Conservation (phyloP, 2,888 invertebrate species). For the Pterobdella sp. region DNA sequence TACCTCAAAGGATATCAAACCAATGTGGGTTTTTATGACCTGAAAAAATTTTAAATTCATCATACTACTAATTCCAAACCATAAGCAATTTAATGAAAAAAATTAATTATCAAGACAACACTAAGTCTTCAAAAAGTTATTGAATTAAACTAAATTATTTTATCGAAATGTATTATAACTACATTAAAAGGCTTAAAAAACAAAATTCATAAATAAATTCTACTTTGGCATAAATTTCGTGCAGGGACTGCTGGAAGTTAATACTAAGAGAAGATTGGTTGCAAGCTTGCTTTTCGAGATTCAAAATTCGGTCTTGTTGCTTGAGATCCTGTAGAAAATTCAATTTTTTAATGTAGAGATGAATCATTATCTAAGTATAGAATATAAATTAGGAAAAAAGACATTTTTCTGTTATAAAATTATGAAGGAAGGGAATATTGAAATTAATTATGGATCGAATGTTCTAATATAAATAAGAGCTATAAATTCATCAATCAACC, state of each 20-base stretch:
- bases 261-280: constrained; percentile 24
- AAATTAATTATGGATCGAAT: too few species aligned
- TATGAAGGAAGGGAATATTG: too few species aligned
- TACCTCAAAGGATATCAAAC: constrained; percentile 34
- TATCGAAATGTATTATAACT: too few species aligned
- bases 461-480: not conserved
- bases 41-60: constrained; percentile 12
- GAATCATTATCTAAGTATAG: not conserved
- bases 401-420: not conserved
- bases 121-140: not conserved
- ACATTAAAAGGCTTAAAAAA: not conserved
- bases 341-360: constrained; percentile 9
- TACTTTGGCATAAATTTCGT: constrained; percentile 31
- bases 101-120: not conserved
- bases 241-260: constrained; percentile 18
- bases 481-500: too few species aligned
- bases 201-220: not conserved
- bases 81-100: not conserved
- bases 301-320: constrained; percentile 35
- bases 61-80: not conserved
- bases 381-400: not conserved
- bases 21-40: constrained; percentile 37
- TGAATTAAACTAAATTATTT: not conserved
- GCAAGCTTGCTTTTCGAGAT: constrained; percentile 31
- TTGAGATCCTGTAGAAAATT: constrained; percentile 31